Evolutionary conservation across 2,888 invertebrate species (phyloP), one percentile per base, ranked within the genome.

Genomic region (Euzophera pinguis): DNA sequence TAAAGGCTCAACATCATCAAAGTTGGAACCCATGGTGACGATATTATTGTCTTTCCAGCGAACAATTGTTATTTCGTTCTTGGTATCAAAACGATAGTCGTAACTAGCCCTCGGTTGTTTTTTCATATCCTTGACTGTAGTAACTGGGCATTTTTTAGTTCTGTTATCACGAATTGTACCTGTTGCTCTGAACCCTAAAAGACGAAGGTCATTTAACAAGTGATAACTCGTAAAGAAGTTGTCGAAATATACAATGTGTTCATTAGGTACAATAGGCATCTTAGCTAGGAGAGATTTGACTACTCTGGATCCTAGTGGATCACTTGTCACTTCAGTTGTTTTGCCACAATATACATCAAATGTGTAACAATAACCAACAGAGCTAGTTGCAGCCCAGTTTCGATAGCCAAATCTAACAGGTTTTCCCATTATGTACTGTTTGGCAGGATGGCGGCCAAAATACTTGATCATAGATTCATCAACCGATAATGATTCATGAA

Each of bases 21-120:
- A 63, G 53, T 64, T 67, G 37, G 62, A 56, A 35, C 51, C 62
- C 56, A 64, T 63, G 16, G 65, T 62, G 50, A 56, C 53, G 9
- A 67, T 58, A 55, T 54, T 63, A 48, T 65, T 67, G 49, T 64
- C 65, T 41, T 63, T 63, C 65, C 66, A 65, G 17, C 61, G 55
- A 10, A 64, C 64, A 22, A 62, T 50, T 29, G 50, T 50, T 49
- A 67, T 58, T 43, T 64, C 58, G 58, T 61, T 60, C 39, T 59
- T 55, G 50, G 51, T 63, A 54, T 63, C 63, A 59, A 64, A 65
- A 22, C 62, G 50, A 50, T 64, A 66, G 50, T 67, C 63, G 60
- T 58, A 62, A 39, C 56, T 50, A 32, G 63, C 64, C 35, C 63
- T 56, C 37, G 52, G 53, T 47, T 58, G 50, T 53, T 67, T 65